Evolutionary conservation across 37 sponge, comb jelly and placozoan species (phyloP), one percentile per base, ranked within the genome.

Genomic region (Aplysina aerophoba): DNA sequence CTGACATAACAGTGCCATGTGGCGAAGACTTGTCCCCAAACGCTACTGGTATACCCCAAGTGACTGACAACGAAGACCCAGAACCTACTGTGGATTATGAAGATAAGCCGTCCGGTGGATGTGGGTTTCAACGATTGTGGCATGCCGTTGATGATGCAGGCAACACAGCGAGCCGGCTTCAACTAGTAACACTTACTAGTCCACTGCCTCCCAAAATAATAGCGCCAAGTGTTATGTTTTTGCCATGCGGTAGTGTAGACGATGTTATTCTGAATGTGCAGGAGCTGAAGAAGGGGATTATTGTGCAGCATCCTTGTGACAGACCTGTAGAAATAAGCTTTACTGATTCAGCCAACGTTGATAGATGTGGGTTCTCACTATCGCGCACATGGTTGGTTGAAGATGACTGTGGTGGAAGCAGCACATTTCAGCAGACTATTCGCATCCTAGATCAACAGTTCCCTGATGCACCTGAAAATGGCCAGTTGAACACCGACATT

Each of bases 251-350:
- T 25, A 78, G 64, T 41, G 28, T 85, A 0, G 55, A 78, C 0
- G 86, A 85, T 61, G 79, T 65, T 0, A 15, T 77, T 58, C 15
- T 41, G 30, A 78, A 22, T 62, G 79, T 63, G 21, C 30, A 12
- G 17, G 33, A 35, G 37, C 35, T 71, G 3, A 61, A 31, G 20
- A 55, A 50, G 0, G 50, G 59, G 0, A 20, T 71, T 71, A 19
- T 35, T 31, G 65, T 85, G n/a, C 16, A 16, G 62, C 86, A 85
- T 61, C 86, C 86, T 37, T 85, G 86, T 39, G 65, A 77, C 33
- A 59, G 86, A 59, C 86, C 79, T 12, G 11, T 37, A 0, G 40
- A 19, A 39, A 54, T 75, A 17, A 85, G 66, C 2, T 85, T 41
- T 34, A 62, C 3, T 0, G 86, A 85, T n/a, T 78, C 86, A 0